Evolutionary conservation across 2,113 vertebrate species (phyloP), one percentile per base, ranked within the genome.

Genomic region (Mungos mungo): DNA sequence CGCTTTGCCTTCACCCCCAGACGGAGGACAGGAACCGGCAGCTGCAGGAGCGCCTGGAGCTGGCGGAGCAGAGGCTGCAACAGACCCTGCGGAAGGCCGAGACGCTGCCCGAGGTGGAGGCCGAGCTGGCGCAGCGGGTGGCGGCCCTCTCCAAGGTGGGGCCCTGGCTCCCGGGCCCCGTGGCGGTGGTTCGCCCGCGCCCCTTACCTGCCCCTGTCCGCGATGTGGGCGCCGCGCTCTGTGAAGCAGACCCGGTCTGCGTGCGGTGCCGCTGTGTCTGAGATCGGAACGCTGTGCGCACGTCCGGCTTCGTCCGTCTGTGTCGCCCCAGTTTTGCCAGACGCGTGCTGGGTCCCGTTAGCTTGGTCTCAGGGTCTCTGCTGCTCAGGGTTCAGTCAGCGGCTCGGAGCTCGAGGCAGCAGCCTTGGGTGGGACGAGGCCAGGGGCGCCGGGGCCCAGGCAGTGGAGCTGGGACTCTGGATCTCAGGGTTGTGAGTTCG

Each of bases 1-100:
- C 11, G 9, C 85, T 68, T 3, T 25, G 19, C 88, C 63, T 84
- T 72, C 87, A 0, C 11, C 12, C 41, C 13, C 85, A 99, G 99
- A 99, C 99, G 0, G 99, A 99, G 98, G 99, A 99, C 63, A 99
- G 99, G 93, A 99, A 99, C 88, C 99, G 99, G 47, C 99, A 99
- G 47, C 97, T 99, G 74, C 99, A 99, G 93, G 99, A 99, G 92
- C 99, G 99, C 83, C 98, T 99, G 96, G 99, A 99, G 95, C 95
- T 99, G 95, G 99, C 99, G 0, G 99, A 99, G 96, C 99, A 99
- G 97, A 99, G 99, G 98, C 98, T 99, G 90, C 99, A 99, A 98
- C 99, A 99, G 98, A 99, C 99, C 16, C 98, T 99, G 96, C 98
- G 99, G n/a, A 99, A 99, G 97, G 99, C 99, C 0, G 99, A 99